Evolutionary conservation across 2,113 vertebrate species (phyloP).

Genomic region (Bujurquina vittata): DNA sequence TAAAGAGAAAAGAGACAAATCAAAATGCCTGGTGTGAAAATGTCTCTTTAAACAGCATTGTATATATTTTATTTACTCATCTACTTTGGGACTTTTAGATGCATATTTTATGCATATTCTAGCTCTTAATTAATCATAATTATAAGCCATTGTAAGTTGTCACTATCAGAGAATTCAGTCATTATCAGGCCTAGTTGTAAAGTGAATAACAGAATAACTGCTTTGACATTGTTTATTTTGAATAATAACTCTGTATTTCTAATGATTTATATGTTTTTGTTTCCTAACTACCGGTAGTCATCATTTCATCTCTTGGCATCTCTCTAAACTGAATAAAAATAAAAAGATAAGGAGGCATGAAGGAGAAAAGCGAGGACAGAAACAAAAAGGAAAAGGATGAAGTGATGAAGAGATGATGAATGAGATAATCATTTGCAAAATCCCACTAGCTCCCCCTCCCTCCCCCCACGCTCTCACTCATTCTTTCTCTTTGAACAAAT

Average conservation of each 20-base stretch:
- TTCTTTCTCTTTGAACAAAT: constrained; percentile 41
- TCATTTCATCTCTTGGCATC: background rate
- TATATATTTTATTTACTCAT: background rate
- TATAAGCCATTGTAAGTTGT: background rate
- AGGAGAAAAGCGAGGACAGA: background rate
- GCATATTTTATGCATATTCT: background rate
- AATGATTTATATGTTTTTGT: background rate
- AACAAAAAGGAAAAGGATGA: background rate
- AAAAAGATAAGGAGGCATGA: background rate
- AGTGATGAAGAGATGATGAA: constrained; percentile 24
- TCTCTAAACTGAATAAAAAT: background rate
- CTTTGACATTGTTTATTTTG: background rate
- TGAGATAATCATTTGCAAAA: constrained; percentile 33
- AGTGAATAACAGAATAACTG: background rate
- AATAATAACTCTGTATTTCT: background rate
- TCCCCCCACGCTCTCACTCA: constrained; percentile 1
- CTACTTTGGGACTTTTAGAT: background rate
- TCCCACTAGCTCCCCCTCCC: background rate
- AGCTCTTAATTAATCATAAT: background rate
- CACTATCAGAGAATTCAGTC: background rate
- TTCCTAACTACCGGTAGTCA: background rate
- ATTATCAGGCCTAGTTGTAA: background rate
- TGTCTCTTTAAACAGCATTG: background rate
- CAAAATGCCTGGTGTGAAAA: background rate
- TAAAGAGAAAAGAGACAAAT: background rate